Conservation (phyloP, 2,797 vertebrate species). For the Cryptoblepharus egeriae region DNA sequence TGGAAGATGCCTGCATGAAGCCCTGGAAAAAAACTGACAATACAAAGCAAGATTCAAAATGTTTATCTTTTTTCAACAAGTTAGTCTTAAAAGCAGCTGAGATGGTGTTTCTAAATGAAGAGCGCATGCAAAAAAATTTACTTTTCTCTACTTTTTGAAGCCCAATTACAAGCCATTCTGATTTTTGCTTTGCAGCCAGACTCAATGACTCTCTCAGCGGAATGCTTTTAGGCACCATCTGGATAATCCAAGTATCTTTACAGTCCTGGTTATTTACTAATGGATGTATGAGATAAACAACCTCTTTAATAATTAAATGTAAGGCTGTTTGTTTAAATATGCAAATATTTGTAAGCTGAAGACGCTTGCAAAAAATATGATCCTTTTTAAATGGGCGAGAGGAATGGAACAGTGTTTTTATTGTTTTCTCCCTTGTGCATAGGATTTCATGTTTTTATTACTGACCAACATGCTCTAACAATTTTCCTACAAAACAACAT, state of each 20-base stretch:
- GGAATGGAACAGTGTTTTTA: constrained; percentile 1
- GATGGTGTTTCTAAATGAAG: not conserved
- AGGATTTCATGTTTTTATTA: not conserved
- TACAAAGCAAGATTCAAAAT: too few species aligned
- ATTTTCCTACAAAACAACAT: not conserved
- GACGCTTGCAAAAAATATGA: constrained; percentile 39
- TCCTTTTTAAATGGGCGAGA: constrained; percentile 1
- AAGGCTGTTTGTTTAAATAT: constrained; percentile 42
- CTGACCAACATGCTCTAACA: not conserved
- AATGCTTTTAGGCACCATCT: constrained; percentile 25
- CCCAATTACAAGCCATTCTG: not conserved
- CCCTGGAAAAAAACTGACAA: too few species aligned
- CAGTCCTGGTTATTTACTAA: constrained; percentile 1
- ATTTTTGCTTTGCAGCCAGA: not conserved
- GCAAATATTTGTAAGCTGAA: constrained; percentile 38
- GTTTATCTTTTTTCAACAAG: not conserved
- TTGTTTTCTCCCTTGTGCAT: constrained; percentile 7
- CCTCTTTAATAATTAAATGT: constrained; percentile 47
- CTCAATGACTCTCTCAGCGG: not conserved
- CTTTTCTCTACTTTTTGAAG: not conserved
- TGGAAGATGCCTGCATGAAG: too few species aligned
- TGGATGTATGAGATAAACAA: constrained; percentile 11
- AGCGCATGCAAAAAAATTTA: not conserved
- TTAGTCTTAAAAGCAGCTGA: not conserved
- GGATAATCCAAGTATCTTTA: not conserved